Evolutionary conservation across 1,140 invertebrate genomes (phyloP).

Genomic region (Bacillus rossius): DNA sequence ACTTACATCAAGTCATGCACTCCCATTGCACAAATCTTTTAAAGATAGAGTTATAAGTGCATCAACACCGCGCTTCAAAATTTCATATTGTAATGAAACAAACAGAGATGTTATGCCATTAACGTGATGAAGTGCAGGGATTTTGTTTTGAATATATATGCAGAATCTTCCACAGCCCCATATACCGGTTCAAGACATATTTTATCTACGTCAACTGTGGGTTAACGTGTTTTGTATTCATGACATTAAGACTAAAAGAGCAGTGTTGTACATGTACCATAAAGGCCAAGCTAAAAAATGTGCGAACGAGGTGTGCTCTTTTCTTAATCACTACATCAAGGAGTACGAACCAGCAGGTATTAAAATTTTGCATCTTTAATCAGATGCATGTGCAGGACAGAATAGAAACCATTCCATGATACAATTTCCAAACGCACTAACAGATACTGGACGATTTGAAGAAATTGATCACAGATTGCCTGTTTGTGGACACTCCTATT

Average conservation of each 20-base stretch:
- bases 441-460: constrained; percentile 12
- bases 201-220: constrained; percentile 21
- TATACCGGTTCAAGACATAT: neutral
- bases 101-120: neutral
- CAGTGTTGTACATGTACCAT: constrained; percentile 19
- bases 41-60: neutral
- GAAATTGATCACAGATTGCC: constrained; percentile 22
- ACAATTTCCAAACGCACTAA: neutral
- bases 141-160: neutral
- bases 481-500: constrained; percentile 23
- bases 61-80: neutral
- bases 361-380: neutral
- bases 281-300: constrained; percentile 13
- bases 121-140: too few relatives aligned
- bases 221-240: constrained; percentile 19
- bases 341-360: constrained; percentile 2
- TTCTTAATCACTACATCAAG: constrained; percentile 15
- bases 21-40: too few relatives aligned
- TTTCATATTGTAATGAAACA: constrained; percentile 2
- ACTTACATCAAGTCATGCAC: too few relatives aligned
- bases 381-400: constrained; percentile 1
- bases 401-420: constrained; percentile 9
- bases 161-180: neutral
- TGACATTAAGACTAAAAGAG: constrained; percentile 11
- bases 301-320: constrained; percentile 16